These are phyloP conservation scores for Osedax fenrisi DNA, from an alignment of 2,888 invertebrate species.

Conservation along the genomic window DNA sequence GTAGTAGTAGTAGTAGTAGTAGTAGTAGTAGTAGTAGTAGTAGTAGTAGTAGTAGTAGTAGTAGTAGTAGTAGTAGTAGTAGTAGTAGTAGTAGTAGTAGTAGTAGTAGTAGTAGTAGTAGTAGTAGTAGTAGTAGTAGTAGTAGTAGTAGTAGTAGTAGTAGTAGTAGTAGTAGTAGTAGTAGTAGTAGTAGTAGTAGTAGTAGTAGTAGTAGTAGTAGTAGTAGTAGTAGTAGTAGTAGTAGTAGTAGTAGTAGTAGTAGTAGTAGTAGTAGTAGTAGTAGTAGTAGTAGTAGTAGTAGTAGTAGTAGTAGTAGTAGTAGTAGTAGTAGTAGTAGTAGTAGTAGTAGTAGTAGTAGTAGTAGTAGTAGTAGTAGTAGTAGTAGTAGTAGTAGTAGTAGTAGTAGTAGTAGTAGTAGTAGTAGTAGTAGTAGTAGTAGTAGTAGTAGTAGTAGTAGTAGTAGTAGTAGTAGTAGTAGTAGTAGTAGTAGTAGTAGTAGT, in stretches of 20 bases:
- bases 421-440: slow-evolving; percentile 2
- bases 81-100: too few relatives aligned
- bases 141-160: too few relatives aligned
- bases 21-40: too few relatives aligned
- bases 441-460: neutral
- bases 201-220: neutral
- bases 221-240: neutral
- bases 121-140: too few relatives aligned
- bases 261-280: neutral
- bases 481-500: neutral
- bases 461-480: neutral
- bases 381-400: neutral
- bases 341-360: slow-evolving; percentile 2
- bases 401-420: slow-evolving; percentile 2
- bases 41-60: too few relatives aligned
- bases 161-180: too few relatives aligned
- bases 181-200: neutral
- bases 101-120: too few relatives aligned
- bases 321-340: slow-evolving; percentile 2
- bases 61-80: too few relatives aligned
- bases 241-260: neutral
- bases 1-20: too few relatives aligned
- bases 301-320: slow-evolving; percentile 2
- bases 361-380: neutral
- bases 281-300: neutral